Conservation (phyloP, 2,888 invertebrate species). For the Zygothrica quintamaculata region DNA sequence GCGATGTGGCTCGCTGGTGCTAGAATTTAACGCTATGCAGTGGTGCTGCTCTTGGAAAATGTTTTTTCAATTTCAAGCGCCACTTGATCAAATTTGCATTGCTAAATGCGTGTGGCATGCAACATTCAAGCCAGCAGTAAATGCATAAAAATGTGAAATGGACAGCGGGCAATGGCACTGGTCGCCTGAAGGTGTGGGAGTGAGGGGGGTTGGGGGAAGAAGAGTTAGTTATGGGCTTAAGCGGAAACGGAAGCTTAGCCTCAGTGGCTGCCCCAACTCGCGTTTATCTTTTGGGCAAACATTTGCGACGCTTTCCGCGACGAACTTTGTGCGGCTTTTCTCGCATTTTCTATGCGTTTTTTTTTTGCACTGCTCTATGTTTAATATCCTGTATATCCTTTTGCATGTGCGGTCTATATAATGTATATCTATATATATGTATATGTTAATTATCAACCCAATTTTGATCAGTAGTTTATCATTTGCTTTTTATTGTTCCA, state of each 20-base stretch:
- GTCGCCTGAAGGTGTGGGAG: too few species aligned
- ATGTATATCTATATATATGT: constrained; percentile 22
- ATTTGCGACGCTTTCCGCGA: constrained; percentile 47
- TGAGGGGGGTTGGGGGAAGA: too few species aligned
- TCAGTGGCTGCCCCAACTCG: constrained; percentile 28
- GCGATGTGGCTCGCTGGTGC: constrained; percentile 4
- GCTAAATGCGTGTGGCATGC: constrained; percentile 47
- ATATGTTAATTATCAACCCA: too few species aligned
- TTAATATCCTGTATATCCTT: too few species aligned
- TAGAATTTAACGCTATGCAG: constrained; percentile 25
- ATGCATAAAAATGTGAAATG: constrained; percentile 35
- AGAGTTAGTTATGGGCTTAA: not conserved
- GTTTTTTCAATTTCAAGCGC: constrained; percentile 35
- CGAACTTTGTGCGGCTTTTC: constrained; percentile 48
- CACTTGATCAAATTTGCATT: constrained; percentile 68
- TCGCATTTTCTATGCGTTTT: constrained; percentile 26
- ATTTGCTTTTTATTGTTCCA: too few species aligned
- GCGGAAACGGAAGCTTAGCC: constrained; percentile 70
- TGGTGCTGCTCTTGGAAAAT: not conserved
- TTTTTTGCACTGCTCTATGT: too few species aligned
- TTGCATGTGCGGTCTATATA: too few species aligned
- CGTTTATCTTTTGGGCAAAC: constrained; percentile 70
- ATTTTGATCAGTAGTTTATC: too few species aligned
- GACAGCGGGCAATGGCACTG: not conserved
- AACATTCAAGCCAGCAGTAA: constrained; percentile 20